Evolutionary conservation across 2,113 vertebrate genomes (phyloP), one percentile per base, ranked within the genome.

Genomic region (Antennarius striatus): DNA sequence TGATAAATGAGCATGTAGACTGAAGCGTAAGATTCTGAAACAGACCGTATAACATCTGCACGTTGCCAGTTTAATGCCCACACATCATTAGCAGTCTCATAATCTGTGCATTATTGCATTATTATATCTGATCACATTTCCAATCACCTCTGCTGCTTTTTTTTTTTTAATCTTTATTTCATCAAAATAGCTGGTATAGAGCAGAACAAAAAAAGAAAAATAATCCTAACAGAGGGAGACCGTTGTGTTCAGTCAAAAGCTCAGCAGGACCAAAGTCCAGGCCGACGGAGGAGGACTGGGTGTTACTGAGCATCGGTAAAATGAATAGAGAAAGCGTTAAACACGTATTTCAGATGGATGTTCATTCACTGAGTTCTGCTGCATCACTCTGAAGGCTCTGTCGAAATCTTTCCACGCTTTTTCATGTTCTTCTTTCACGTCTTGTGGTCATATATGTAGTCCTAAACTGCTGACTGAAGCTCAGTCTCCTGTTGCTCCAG

Each of bases 231-330:
- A 63, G 54, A 58, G 54, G 50, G 64, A 74, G 77, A 54, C 30
- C 45, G 32, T 62, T 52, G 14, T 46, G 48, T 68, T 75, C 32
- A 68, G 76, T 73, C 68, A 49, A 63, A 61, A 73, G 70, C 68
- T 77, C 53, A 72, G 67, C 29, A 39, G 69, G 65, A 64, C 56
- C 47, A 68, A 45, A 53, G 75, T 80, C 57, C 55, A 51, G 54
- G 68, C 53, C 63, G 78, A 83, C 77, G 75, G 79, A 73, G 71
- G 79, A 68, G 65, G 45, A 53, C 59, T 36, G 32, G 58, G 73
- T 76, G 80, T 77, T 71, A 68, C 80, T 85, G 75, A 81, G 73
- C 60, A 52, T 60, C 50, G 71, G 46, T 73, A 4, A 63, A 74
- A 82, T 48, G n/a, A 62, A 60, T 30, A 45, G 42, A 63, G 30